Conservation (phyloP, 2,888 invertebrate species). For the Hydrotaea cyrtoneurina region DNA sequence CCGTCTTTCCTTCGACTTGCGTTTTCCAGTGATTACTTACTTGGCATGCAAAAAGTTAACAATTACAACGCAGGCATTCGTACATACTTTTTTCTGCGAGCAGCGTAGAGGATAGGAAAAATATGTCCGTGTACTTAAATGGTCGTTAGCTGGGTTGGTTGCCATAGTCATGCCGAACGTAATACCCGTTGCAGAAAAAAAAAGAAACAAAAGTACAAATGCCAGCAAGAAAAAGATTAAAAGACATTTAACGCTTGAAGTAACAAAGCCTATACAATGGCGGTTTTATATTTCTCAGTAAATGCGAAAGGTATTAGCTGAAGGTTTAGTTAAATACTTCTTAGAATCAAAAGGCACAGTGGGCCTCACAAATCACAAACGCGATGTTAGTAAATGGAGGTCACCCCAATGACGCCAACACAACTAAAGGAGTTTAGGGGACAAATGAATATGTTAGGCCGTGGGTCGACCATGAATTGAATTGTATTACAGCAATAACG, state of each 20-base stretch:
- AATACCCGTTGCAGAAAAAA: slow-evolving; percentile 10
- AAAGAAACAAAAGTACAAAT: slow-evolving; percentile 11
- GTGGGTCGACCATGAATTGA: no score
- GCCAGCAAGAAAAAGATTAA: slow-evolving; percentile 30
- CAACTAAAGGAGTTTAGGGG: no score
- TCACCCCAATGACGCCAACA: no score
- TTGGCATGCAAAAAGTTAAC: slow-evolving; percentile 30
- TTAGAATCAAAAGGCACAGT: slow-evolving; percentile 4
- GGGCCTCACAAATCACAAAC: not conserved
- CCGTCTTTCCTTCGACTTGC: not conserved
- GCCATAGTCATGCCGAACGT: slow-evolving; percentile 24
- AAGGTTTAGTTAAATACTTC: not conserved
- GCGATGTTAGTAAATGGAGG: not conserved
- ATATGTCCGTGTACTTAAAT: slow-evolving; percentile 4
- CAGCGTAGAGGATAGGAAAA: not conserved
- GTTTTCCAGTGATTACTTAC: slow-evolving; percentile 4
- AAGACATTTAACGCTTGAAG: slow-evolving; percentile 45
- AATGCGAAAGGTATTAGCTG: slow-evolving; percentile 3
- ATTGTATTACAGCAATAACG: no score
- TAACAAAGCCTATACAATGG: slow-evolving; percentile 38
- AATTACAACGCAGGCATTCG: slow-evolving; percentile 25
- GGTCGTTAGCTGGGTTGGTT: slow-evolving; percentile 23
- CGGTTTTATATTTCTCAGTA: slow-evolving; percentile 32
- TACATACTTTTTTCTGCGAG: not conserved
- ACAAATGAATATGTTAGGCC: no score